These are phyloP conservation scores for Mormoops blainvillei DNA, from an alignment of 2,113 vertebrate genomes.

Conservation along the genomic window DNA sequence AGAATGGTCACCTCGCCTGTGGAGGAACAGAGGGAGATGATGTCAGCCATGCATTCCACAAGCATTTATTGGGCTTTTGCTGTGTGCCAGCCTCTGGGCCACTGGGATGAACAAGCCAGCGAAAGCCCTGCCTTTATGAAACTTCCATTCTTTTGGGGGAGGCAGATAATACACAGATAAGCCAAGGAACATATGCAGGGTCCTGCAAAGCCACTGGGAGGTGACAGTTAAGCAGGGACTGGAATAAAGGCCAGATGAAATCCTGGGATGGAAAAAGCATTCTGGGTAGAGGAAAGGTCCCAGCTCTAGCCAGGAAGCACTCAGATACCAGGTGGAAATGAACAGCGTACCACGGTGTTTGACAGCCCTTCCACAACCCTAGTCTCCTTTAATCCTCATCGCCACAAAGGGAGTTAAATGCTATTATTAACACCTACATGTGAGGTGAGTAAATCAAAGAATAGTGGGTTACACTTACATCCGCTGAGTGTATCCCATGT, in stretches of 20 bases:
- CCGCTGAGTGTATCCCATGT: background rate
- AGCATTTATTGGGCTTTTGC: background rate
- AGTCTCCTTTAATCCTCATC: background rate
- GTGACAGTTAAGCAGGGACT: background rate
- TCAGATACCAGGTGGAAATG: background rate
- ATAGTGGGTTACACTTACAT: background rate
- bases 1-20: slow-evolving; percentile 59
- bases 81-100: background rate
- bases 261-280: background rate
- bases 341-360: background rate
- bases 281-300: background rate
- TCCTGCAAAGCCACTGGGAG: background rate
- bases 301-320: background rate
- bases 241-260: background rate
- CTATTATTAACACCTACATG: background rate
- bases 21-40: background rate
- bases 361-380: background rate
- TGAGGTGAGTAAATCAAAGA: background rate
- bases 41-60: background rate
- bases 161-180: background rate
- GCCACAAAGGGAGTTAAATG: background rate
- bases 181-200: background rate
- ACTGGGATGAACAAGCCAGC: background rate
- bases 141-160: background rate
- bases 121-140: background rate